Evolutionary conservation across 2,888 invertebrate genomes (phyloP).

Genomic region (Melanargia galathea): DNA sequence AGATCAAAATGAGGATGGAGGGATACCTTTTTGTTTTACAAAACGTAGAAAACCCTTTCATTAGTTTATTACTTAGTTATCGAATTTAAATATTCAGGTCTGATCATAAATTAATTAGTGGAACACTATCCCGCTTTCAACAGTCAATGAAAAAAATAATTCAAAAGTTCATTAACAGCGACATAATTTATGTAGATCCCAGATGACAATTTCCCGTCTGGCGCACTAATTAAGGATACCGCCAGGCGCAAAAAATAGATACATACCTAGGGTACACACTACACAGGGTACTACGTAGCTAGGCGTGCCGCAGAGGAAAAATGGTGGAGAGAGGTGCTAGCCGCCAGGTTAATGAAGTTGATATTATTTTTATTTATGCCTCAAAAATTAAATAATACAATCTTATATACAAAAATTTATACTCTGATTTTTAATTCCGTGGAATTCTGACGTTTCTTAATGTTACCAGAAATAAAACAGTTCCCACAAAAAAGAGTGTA

Average conservation of each 20-base stretch:
- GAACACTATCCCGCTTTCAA: neutral
- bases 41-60: neutral
- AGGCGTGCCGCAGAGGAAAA: neutral
- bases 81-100: neutral
- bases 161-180: slow-evolving; percentile 8
- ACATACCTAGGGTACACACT: no score
- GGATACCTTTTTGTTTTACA: no score
- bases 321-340: no score
- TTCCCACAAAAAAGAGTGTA: no score
- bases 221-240: slow-evolving; percentile 13
- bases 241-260: slow-evolving; percentile 10
- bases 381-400: no score
- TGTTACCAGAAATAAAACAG: no score
- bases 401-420: no score
- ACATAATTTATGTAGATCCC: slow-evolving; percentile 6
- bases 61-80: neutral
- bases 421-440: no score
- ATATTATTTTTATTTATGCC: no score
- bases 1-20: neutral
- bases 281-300: neutral
- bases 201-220: slow-evolving; percentile 8
- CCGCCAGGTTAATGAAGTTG: no score
- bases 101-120: no score
- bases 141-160: neutral
- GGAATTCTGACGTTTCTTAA: no score